phyloP scores from a whole-genome alignment of 2,113 vertebrate species.

The Anthoscopus minutus region DNA sequence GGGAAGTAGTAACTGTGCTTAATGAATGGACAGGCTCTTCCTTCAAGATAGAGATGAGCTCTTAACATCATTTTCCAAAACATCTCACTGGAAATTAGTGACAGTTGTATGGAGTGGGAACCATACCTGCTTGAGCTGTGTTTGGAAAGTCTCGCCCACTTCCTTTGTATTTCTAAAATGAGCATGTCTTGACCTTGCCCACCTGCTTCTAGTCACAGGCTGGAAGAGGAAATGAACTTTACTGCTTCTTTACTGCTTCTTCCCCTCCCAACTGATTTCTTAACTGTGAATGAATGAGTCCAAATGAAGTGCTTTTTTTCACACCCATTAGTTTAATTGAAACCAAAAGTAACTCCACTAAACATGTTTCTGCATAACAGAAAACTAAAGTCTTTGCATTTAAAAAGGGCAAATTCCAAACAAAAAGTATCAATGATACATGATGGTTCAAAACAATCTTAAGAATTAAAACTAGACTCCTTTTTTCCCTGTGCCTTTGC shows the following conservation, averaged over 20 bases:
- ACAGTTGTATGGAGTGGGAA: not conserved
- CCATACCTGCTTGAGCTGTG: not conserved
- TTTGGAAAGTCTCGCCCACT: conserved; percentile 34
- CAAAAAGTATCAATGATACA: not conserved
- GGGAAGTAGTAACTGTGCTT: not conserved
- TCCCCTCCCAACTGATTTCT: conserved; percentile 37
- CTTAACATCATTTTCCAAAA: not conserved
- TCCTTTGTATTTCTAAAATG: conserved; percentile 13
- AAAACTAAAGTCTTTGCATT: conserved; percentile 4
- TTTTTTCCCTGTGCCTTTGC: not conserved
- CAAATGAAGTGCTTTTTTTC: conserved; percentile 5
- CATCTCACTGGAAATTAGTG: not conserved
- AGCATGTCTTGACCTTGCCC: conserved; percentile 26
- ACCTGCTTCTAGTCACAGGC: conserved; percentile 22
- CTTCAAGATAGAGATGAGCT: not conserved
- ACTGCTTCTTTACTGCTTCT: conserved; percentile 21
- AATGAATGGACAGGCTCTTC: not conserved
- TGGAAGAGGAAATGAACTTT: conserved; percentile 41
- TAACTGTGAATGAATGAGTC: conserved; percentile 25
- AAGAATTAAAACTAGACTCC: not conserved
- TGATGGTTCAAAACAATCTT: not conserved
- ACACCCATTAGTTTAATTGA: not conserved
- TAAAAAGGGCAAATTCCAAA: not conserved
- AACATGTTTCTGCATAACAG: not conserved
- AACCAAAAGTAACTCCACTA: conserved; percentile 4